A percentile compares a stretch with the other conserved stretches of the same genome.
These are phyloP conservation scores for Ectropis crepuscularia DNA, from an alignment of 2,888 invertebrate genomes.

Conservation along the genomic window DNA sequence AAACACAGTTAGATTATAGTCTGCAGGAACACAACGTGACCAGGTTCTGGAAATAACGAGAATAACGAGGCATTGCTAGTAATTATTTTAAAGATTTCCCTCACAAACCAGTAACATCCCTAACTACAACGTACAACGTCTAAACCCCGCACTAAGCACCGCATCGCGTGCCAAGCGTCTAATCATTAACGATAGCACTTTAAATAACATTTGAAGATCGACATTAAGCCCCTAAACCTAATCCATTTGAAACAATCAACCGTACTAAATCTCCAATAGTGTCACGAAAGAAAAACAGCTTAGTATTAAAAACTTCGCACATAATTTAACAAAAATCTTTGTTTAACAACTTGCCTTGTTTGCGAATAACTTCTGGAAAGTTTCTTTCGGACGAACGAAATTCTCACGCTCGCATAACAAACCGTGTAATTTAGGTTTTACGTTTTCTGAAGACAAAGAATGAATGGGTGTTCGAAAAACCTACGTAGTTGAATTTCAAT, in stretches of 20 bases:
- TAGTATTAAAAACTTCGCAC: constrained; percentile 47
- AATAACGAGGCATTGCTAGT: too few relatives aligned
- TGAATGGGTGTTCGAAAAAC: background rate
- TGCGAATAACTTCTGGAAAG: constrained; percentile 56
- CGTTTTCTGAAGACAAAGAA: constrained; percentile 15
- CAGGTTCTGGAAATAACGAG: too few relatives aligned
- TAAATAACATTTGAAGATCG: constrained; percentile 47
- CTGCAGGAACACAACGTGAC: too few relatives aligned
- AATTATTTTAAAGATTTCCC: too few relatives aligned
- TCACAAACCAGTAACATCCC: constrained; percentile 35
- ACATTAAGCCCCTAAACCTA: constrained; percentile 32
- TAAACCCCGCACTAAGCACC: constrained; percentile 48
- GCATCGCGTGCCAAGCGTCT: constrained; percentile 54
- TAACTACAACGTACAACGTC: constrained; percentile 24
- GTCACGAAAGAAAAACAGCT: constrained; percentile 38
- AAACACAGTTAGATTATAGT: too few relatives aligned
- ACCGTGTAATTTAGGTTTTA: constrained; percentile 44
- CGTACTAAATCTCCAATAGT: constrained; percentile 3
- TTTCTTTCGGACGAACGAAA: constrained; percentile 47
- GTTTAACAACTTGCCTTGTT: constrained; percentile 50
- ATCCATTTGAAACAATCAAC: constrained; percentile 20
- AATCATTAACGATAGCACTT: constrained; percentile 48
- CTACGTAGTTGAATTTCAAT: too few relatives aligned
- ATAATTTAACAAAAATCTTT: constrained; percentile 55
- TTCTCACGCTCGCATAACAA: constrained; percentile 52